Percentiles rank a stretch among this genome's conserved stretches.
Evolutionary conservation across 2,797 vertebrate genomes (phyloP).

Genomic region (Lacerta viridis): DNA sequence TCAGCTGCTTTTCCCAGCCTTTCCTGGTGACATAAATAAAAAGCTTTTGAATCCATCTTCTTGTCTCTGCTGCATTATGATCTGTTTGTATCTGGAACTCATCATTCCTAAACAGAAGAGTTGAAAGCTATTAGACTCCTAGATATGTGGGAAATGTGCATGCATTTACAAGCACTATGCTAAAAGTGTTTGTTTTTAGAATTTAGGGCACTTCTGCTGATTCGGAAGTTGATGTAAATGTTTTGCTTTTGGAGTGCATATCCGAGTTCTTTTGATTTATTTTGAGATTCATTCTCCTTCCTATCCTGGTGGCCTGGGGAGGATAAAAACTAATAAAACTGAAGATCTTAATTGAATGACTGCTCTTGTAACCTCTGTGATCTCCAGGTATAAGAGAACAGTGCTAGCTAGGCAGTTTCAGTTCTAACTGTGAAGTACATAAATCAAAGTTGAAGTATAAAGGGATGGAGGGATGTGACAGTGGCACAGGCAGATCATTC

Average conservation of each 20-base stretch:
- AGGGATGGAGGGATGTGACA: not conserved
- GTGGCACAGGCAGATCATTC: not conserved
- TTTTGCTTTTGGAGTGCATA: not conserved
- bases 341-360: not conserved
- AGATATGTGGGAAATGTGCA: not conserved
- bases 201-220: not conserved
- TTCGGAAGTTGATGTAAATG: not conserved
- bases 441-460: not conserved
- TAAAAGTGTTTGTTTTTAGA: constrained; percentile 34
- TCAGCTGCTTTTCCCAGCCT: constrained; percentile 20
- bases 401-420: not conserved
- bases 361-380: not conserved
- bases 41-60: not conserved
- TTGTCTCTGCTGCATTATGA: not conserved
- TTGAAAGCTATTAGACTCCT: not conserved
- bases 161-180: not conserved
- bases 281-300: not conserved
- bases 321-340: not conserved
- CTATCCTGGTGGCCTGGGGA: not conserved
- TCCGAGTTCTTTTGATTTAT: not conserved
- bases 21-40: not conserved
- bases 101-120: constrained; percentile 22
- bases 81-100: constrained; percentile 20
- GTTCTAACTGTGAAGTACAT: not conserved
- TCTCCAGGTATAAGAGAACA: not conserved